Percentiles rank a stretch among this genome's conserved stretches.
phyloP scores from a whole-genome alignment of 2,888 invertebrate species.

The Netelia fuscicornis region DNA sequence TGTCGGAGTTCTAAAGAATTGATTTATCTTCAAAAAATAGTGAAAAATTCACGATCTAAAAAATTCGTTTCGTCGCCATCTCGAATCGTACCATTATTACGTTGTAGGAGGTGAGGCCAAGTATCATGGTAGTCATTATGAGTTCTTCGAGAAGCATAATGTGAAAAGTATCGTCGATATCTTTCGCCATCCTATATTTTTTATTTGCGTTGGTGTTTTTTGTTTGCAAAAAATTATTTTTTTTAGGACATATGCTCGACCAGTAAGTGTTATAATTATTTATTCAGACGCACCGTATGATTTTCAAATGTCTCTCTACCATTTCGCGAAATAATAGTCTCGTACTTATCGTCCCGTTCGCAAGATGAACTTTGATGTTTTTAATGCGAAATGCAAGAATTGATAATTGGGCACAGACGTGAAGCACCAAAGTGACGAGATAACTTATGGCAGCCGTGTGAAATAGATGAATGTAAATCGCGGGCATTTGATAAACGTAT shows the following conservation, averaged over 20 bases:
- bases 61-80: neutral
- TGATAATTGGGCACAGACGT: conserved; percentile 16
- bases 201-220: neutral
- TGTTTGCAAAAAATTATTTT: neutral
- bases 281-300: neutral
- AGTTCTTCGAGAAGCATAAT: neutral
- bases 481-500: conserved; percentile 4
- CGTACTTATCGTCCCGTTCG: neutral
- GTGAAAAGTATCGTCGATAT: neutral
- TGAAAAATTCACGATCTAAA: neutral
- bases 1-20: conserved; percentile 16
- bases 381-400: conserved; percentile 14
- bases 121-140: neutral
- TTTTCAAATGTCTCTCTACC: conserved; percentile 19
- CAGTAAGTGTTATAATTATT: neutral
- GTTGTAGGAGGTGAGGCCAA: neutral
- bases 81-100: neutral
- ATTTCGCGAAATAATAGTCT: conserved; percentile 14
- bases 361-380: neutral
- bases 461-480: conserved; percentile 7
- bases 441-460: conserved; percentile 10
- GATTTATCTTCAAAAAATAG: neutral
- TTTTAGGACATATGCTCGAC: neutral
- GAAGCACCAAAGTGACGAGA: conserved; percentile 4
- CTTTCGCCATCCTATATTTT: neutral